Conservation (phyloP, 2,113 vertebrate species). For the Azemiops feae region DNA sequence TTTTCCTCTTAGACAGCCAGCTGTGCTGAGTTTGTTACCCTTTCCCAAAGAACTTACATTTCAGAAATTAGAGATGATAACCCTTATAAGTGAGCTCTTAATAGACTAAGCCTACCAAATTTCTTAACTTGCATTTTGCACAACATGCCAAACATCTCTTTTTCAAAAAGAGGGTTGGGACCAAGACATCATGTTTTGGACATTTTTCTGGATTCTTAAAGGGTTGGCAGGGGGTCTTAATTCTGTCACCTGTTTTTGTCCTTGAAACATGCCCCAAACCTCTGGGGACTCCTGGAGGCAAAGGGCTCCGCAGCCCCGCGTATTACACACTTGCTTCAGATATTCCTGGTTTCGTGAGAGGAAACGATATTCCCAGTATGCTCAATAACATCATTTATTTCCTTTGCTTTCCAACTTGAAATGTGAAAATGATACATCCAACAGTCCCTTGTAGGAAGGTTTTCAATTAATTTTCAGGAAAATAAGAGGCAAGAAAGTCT, state of each 20-base stretch:
- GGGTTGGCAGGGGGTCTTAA: background rate
- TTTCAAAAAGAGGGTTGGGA: background rate
- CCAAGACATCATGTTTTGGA: background rate
- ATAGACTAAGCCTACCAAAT: background rate
- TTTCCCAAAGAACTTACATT: background rate
- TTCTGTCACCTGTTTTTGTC: background rate
- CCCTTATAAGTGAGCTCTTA: background rate
- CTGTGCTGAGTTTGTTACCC: background rate
- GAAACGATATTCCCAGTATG: background rate
- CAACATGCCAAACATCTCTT: background rate
- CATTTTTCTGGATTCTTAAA: background rate
- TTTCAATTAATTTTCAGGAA: background rate
- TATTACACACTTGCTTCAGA: background rate
- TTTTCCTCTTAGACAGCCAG: background rate
- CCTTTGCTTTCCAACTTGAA: background rate
- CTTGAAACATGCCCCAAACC: background rate
- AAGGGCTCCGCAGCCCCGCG: background rate
- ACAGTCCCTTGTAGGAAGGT: background rate
- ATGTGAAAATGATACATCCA: background rate
- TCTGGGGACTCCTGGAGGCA: background rate
- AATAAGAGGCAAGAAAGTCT: background rate
- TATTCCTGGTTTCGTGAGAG: background rate
- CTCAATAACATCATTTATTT: background rate
- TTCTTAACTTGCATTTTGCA: background rate
- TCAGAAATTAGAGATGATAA: background rate